phyloP scores from a whole-genome alignment of 2,113 vertebrate species.

The Halichoeres trimaculatus region DNA sequence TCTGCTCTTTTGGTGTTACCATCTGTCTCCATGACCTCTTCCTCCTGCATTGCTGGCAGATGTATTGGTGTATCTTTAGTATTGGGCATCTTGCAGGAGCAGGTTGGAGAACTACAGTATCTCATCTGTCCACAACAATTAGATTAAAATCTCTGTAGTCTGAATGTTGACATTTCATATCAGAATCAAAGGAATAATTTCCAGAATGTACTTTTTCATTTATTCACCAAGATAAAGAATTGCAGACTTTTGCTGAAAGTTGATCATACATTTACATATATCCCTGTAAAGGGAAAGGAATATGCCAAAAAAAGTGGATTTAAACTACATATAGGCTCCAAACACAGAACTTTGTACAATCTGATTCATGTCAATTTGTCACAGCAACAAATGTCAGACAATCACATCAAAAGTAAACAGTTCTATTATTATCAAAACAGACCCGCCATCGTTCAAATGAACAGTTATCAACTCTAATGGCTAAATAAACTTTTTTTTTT shows the following conservation, averaged over 20 bases:
- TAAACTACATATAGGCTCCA: not conserved
- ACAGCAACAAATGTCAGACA: not conserved
- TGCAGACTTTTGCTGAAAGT: not conserved
- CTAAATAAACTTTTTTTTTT: too few relatives aligned
- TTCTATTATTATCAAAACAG: not conserved
- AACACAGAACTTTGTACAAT: not conserved
- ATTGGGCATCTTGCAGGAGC: not conserved
- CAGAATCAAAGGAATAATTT: not conserved
- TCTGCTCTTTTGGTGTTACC: not conserved
- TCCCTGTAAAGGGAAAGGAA: not conserved
- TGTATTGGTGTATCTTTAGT: slow-evolving; percentile 4
- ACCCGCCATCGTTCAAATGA: not conserved
- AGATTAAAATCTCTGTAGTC: slow-evolving; percentile 1
- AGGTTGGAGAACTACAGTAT: not conserved
- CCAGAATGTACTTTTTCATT: not conserved
- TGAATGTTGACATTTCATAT: not conserved
- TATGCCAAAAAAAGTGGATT: too few relatives aligned
- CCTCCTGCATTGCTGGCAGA: not conserved
- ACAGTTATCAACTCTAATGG: not conserved
- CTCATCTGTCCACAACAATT: not conserved
- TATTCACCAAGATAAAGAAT: too few relatives aligned
- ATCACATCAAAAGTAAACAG: not conserved
- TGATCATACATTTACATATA: not conserved
- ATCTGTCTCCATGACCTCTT: not conserved
- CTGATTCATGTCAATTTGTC: slow-evolving; percentile 8